Evolutionary conservation across 2,113 vertebrate species (phyloP), one percentile per base, ranked within the genome.

Genomic region (Semnornis frantzii): DNA sequence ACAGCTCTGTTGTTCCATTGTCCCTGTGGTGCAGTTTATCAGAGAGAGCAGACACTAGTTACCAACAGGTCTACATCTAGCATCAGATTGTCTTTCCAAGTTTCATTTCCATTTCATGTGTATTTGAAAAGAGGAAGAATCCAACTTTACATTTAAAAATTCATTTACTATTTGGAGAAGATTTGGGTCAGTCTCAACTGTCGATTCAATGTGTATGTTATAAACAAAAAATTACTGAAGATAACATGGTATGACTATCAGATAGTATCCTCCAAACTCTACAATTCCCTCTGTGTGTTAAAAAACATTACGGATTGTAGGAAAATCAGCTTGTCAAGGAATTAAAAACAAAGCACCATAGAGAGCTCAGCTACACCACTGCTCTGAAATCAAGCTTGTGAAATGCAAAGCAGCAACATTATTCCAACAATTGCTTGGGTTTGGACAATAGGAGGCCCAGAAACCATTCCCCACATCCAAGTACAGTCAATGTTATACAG

Each of bases 81-180:
- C 9, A 63, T 39, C 30, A 86, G 25, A 54, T 25, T 70, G 16
- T 19, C 39, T 59, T 68, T 86, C 44, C 27, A 89, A 81, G 57
- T 79, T 86, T 71, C 19, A 54, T 48, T 90, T 87, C 34, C 8
- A 25, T 9, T 88, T 72, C 31, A 12, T 28, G n/a, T 77, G 27
- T 62, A 72, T 72, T 66, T 73, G 55, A 84, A 86, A 85, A 75
- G 30, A 81, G 33, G 11, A 75, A 82, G 33, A 75, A 87, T 30
- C 52, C 54, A 30, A 58, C 92, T 74, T 93, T 74, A 81, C 17
- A n/a, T 72, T 81, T 92, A 39, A 74, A 88, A 89, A 83, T n/a
- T 50, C 1, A 30, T 71, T 71, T 80, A 31, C 17, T 86, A 34
- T 58, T 78, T 31, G 71, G 54, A 90, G 63, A 68, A 75, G 60